A percentile compares a stretch with the other conserved stretches of the same genome.
Evolutionary conservation across 2,888 invertebrate species (phyloP).

Genomic region (Ommatoiulus sabulosus): DNA sequence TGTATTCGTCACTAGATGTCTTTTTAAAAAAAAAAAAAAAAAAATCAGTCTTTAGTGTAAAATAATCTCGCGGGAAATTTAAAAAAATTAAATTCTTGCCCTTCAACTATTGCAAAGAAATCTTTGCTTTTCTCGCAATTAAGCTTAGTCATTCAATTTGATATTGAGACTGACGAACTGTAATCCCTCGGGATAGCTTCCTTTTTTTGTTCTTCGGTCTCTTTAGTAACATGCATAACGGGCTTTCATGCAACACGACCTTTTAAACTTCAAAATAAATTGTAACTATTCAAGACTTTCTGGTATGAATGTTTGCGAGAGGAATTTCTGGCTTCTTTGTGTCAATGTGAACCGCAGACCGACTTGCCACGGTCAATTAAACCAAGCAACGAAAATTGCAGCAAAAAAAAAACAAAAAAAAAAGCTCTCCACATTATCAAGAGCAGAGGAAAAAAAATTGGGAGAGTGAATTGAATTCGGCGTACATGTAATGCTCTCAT

Average conservation of each 20-base stretch:
- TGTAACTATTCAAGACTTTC: background rate
- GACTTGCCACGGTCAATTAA: background rate
- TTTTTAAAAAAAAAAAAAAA: no score
- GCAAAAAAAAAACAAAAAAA: background rate
- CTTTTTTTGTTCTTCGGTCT: background rate
- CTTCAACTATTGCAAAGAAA: no score
- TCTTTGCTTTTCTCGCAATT: no score
- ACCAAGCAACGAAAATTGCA: background rate
- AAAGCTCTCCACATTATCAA: background rate
- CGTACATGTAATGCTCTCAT: background rate
- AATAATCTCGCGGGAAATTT: no score
- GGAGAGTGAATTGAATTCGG: background rate
- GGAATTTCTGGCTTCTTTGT: background rate
- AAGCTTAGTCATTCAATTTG: background rate
- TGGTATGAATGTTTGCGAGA: background rate
- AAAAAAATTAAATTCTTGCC: no score
- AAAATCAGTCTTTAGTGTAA: no score
- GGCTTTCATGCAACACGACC: background rate
- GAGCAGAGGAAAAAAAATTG: background rate
- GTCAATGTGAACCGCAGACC: conserved; percentile 12
- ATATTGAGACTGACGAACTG: background rate
- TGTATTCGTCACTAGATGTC: no score
- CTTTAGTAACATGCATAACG: background rate
- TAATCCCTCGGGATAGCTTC: background rate
- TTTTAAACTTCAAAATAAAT: background rate